Conservation (phyloP, 2,797 vertebrate genomes). For the Chaetophractus vellerosus region DNA sequence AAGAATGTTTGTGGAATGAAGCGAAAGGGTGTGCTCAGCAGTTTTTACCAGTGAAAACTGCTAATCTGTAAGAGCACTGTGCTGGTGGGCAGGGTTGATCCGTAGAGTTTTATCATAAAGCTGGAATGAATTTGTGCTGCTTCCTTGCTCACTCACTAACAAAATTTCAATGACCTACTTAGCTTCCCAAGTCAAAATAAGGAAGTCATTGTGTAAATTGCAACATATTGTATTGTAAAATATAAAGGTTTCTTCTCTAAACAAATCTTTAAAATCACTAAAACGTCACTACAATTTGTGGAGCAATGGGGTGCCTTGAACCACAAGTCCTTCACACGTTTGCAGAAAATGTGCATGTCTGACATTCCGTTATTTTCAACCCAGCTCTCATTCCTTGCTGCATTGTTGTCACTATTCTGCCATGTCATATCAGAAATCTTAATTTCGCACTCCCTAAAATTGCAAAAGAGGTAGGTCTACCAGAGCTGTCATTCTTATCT, state of each 20-base stretch:
- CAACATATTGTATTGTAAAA: neutral
- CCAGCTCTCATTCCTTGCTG: constrained; percentile 4
- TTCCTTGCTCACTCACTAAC: neutral
- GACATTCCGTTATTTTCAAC: constrained; percentile 42
- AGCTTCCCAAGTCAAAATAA: neutral
- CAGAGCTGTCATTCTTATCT: neutral
- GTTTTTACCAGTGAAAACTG: neutral
- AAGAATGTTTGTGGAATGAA: neutral
- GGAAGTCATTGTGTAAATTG: neutral
- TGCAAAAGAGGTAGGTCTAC: neutral
- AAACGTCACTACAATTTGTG: neutral
- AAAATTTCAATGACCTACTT: constrained; percentile 20
- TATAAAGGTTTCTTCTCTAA: neutral
- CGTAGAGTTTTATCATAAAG: neutral
- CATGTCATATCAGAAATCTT: constrained; percentile 44
- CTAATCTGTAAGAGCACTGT: neutral
- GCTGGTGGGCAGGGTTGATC: neutral
- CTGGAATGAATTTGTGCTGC: neutral
- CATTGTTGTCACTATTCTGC: neutral
- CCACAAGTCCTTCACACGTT: constrained; percentile 30
- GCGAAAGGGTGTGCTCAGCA: neutral
- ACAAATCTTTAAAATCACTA: neutral
- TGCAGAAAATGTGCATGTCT: constrained; percentile 53
- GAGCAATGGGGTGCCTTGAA: neutral
- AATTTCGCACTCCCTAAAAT: constrained; percentile 2